Percentiles rank a stretch among this genome's conserved stretches.
phyloP scores from a whole-genome alignment of 2,797 vertebrate genomes.

The Phylloscopus collybita region DNA sequence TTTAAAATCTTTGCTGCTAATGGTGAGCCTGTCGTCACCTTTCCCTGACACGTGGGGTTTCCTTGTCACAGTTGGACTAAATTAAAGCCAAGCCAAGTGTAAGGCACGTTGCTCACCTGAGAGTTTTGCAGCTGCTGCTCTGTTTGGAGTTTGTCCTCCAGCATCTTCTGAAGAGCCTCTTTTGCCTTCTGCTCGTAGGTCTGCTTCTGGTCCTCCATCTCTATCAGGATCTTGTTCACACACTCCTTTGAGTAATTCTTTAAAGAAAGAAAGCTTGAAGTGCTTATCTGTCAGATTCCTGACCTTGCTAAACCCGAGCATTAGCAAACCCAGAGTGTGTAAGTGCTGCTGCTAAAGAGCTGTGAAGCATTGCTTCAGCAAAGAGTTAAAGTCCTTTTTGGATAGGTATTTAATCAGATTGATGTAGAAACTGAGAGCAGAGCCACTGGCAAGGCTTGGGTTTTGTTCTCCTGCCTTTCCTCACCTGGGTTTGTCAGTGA shows the following conservation, averaged over 20 bases:
- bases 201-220: constrained; percentile 92
- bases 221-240: constrained; percentile 84
- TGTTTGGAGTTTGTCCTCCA: constrained; percentile 85
- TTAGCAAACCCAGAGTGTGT: neutral
- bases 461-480: neutral
- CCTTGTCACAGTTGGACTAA: neutral
- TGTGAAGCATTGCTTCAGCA: neutral
- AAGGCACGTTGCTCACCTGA: constrained; percentile 75
- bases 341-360: neutral
- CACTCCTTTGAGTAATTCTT: constrained; percentile 84
- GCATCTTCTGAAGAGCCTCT: constrained; percentile 85
- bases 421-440: neutral
- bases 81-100: neutral
- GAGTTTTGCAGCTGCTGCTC: constrained; percentile 82
- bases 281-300: neutral
- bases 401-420: neutral
- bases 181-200: constrained; percentile 88
- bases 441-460: neutral
- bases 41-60: neutral
- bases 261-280: neutral
- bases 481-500: neutral
- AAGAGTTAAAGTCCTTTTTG: neutral
- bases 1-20: neutral
- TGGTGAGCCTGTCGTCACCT: neutral
- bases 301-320: neutral